Base-by-base conservation (phyloP, 2,113 vertebrate species). In the Pteropus alecto region DNA sequence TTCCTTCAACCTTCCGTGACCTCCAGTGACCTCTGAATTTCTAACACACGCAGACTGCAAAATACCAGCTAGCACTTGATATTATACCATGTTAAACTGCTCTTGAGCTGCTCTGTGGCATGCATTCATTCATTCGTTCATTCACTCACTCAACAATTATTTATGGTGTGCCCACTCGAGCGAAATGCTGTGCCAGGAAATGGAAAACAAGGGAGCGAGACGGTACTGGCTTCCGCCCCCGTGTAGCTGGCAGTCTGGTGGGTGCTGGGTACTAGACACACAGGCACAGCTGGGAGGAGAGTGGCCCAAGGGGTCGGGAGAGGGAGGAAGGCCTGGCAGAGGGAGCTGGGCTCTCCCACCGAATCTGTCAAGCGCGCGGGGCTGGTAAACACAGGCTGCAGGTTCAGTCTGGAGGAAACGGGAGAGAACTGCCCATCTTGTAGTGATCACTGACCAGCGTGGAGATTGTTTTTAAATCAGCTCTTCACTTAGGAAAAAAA, bases 111-210 rank as follows among this genome's bases (percentile, higher is more conserved):
- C 51, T 33, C 16, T 21, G 28, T 1, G n/a, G 30, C 56, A 28
- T 30, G 35, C 48, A 35, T 0, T 82, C 33, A 6, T 0, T 33
- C 19, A 26, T 7, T 22, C 22, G 14, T 35, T 35, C 73, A 82
- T 7, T 43, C 54, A 19, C 24, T 56, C 54, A 4, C 11, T 28
- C 84, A n/a, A 1, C 46, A 87, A 30, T 11, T 24, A 8, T 9
- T 4, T 0, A 33, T 0, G 0, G 11, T 12, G 28, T 0, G 3
- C 19, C 63, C 14, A 19, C 21, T 83, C 4, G 3, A 74, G 16
- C 4, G 38, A 54, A 5, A 65, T 1, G 41, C 77, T 7, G 46
- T 3, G 38, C 60, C 73, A 41, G 65, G n/a, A 58, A 61, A 7
- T 3, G 35, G 41, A 38, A 56, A 63, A 43, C 14, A 6, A 86